phyloP scores from a whole-genome alignment of 2,888 invertebrate genomes.

The Oxyteleia sp. region DNA sequence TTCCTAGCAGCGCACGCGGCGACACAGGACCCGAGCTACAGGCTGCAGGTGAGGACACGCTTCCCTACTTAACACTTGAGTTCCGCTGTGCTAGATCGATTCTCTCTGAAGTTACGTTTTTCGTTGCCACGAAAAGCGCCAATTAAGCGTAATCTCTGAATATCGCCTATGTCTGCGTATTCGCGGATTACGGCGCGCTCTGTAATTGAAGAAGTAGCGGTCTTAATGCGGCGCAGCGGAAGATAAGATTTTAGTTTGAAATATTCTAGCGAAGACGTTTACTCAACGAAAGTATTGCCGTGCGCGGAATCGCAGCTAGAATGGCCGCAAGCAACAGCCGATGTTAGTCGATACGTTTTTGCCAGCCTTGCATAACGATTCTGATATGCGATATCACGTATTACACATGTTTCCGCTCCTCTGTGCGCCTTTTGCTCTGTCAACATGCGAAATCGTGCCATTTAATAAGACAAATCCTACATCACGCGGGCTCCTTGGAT shows the following conservation, averaged over 20 bases:
- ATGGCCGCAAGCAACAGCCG: slow-evolving; percentile 87
- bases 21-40: too few species aligned
- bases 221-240: slow-evolving; percentile 59
- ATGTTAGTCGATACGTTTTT: slow-evolving; percentile 85
- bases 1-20: too few species aligned
- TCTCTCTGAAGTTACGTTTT: too few species aligned
- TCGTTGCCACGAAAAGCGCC: too few species aligned
- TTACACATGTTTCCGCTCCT: slow-evolving; percentile 63
- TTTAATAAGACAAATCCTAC: slow-evolving; percentile 50
- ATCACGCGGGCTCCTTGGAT: too few species aligned
- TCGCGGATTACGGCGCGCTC: slow-evolving; percentile 26
- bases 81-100: too few species aligned
- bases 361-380: slow-evolving; percentile 79
- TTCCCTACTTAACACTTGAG: too few species aligned
- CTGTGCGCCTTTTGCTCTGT: slow-evolving; percentile 63
- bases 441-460: slow-evolving; percentile 53
- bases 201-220: slow-evolving; percentile 28
- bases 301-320: slow-evolving; percentile 82
- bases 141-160: slow-evolving; percentile 24
- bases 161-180: slow-evolving; percentile 21
- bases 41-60: too few species aligned
- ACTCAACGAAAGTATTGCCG: slow-evolving; percentile 66
- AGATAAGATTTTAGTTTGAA: slow-evolving; percentile 47
- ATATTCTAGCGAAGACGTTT: slow-evolving; percentile 48
- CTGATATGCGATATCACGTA: slow-evolving; percentile 73